A percentile compares a stretch with the other conserved stretches of the same genome.
Conservation (phyloP, 2,797 vertebrate genomes). For the Paedocypris micromegethes region DNA sequence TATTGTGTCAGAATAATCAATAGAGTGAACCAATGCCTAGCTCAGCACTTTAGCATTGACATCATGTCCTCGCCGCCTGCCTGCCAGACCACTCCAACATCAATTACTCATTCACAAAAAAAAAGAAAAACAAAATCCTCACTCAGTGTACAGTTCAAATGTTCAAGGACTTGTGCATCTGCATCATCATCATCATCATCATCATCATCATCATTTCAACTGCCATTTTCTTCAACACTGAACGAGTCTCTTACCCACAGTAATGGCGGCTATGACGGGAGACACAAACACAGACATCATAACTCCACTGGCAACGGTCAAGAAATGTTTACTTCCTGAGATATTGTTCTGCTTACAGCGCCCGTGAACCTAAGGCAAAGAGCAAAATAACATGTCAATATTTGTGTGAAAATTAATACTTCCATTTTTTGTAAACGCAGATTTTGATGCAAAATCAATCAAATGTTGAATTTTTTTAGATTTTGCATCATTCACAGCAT, state of each 20-base stretch:
- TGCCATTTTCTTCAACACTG: background rate
- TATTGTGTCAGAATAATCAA: background rate
- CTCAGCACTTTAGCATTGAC: slow-evolving; percentile 29
- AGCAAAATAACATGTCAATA: slow-evolving; percentile 35
- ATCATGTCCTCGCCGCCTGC: background rate
- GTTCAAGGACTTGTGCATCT: too few relatives aligned
- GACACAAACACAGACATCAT: slow-evolving; percentile 85
- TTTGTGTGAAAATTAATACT: background rate
- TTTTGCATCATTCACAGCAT: too few relatives aligned
- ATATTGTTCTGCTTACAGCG: slow-evolving; percentile 85
- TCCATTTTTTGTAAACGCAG: too few relatives aligned
- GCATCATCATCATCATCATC: background rate
- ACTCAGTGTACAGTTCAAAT: too few relatives aligned
- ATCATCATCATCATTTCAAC: background rate
- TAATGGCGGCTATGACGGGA: slow-evolving; percentile 80
- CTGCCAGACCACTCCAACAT: background rate
- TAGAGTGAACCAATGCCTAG: slow-evolving; percentile 6
- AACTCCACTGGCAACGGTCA: slow-evolving; percentile 80
- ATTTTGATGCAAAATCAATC: too few relatives aligned
- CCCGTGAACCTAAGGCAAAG: slow-evolving; percentile 73
- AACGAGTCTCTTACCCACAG: slow-evolving; percentile 71
- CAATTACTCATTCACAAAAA: background rate
- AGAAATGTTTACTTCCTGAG: slow-evolving; percentile 83
- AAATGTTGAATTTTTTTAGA: too few relatives aligned
- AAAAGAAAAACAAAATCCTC: background rate